phyloP scores from a whole-genome alignment of 2,888 invertebrate genomes.

The Hirtodrosophila alboralis region DNA sequence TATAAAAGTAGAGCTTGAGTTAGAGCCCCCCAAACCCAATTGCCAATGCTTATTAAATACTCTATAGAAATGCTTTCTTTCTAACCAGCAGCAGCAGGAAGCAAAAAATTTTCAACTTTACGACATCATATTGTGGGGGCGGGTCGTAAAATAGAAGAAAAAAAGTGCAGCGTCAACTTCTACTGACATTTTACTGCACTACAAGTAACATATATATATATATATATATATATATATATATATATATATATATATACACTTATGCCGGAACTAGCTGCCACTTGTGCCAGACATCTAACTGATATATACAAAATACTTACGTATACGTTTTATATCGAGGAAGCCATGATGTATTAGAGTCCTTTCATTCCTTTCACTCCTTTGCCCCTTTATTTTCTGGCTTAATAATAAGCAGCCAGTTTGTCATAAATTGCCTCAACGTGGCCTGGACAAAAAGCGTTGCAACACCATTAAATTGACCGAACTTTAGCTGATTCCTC shows the following conservation, averaged over 20 bases:
- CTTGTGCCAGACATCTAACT: slow-evolving; percentile 60
- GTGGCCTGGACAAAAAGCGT: slow-evolving; percentile 47
- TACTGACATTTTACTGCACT: slow-evolving; percentile 43
- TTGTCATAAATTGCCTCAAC: slow-evolving; percentile 63
- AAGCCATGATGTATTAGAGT: slow-evolving; percentile 54
- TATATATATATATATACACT: slow-evolving; percentile 21
- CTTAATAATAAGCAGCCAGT: slow-evolving; percentile 65
- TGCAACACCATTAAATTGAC: slow-evolving; percentile 48
- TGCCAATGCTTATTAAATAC: slow-evolving; percentile 74
- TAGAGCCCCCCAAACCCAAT: slow-evolving; percentile 20
- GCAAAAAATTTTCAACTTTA: slow-evolving; percentile 74
- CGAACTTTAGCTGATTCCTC: slow-evolving; percentile 43
- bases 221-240: slow-evolving; percentile 38
- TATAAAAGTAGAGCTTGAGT: background rate
- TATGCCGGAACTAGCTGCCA: slow-evolving; percentile 62
- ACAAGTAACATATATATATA: slow-evolving; percentile 46
- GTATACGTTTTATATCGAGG: background rate
- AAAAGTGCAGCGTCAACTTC: slow-evolving; percentile 69
- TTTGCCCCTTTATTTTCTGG: slow-evolving; percentile 26
- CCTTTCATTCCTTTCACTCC: slow-evolving; percentile 11
- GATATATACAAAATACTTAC: slow-evolving; percentile 1
- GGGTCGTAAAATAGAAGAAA: slow-evolving; percentile 80
- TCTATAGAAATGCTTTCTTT: slow-evolving; percentile 62
- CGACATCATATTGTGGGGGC: slow-evolving; percentile 79
- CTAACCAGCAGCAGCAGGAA: slow-evolving; percentile 62